Evolutionary conservation across 2,797 vertebrate genomes (phyloP).

Genomic region (Schizothorax lantsangensis): DNA sequence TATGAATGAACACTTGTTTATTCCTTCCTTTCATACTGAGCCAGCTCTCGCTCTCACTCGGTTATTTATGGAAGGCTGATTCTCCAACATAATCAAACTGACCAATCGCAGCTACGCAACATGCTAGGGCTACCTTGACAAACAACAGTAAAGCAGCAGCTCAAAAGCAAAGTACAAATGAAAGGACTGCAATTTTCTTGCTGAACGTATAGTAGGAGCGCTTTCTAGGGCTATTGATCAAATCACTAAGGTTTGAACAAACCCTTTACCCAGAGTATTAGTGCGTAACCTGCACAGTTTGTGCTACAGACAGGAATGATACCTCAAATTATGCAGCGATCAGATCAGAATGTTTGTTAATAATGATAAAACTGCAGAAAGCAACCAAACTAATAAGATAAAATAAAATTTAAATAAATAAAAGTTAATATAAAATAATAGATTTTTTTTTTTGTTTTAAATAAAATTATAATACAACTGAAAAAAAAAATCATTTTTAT

Average conservation of each 20-base stretch:
- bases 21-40: constrained; percentile 31
- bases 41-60: constrained; percentile 28
- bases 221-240: background rate
- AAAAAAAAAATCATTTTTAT: background rate
- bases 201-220: background rate
- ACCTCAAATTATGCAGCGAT: background rate
- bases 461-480: background rate
- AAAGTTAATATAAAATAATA: background rate
- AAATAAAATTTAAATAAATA: background rate
- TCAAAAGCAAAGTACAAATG: background rate
- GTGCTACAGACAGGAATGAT: background rate
- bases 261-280: background rate
- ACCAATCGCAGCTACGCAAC: background rate
- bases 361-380: background rate
- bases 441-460: background rate
- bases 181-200: background rate
- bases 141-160: background rate
- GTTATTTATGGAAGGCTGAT: constrained; percentile 47
- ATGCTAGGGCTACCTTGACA: constrained; percentile 19
- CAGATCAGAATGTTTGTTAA: background rate
- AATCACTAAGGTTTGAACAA: background rate
- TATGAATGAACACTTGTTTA: constrained; percentile 52
- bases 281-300: no score
- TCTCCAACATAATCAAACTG: constrained; percentile 31
- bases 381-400: background rate